Base-by-base conservation (phyloP, 2,797 vertebrate genomes). In the Loriculus beryllinus region DNA sequence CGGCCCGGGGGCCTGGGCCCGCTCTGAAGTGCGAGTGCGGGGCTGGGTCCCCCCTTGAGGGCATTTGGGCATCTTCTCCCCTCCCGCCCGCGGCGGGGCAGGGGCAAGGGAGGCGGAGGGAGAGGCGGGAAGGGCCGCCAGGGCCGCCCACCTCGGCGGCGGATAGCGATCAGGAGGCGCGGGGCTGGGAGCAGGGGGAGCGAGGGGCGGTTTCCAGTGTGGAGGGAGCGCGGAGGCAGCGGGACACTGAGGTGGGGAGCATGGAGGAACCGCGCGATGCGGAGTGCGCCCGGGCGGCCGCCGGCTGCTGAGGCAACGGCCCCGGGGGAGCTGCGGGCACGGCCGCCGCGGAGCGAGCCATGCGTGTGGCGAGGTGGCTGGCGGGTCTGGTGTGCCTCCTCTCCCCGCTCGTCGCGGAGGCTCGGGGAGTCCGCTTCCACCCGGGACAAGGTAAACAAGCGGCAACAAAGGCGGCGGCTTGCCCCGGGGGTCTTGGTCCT, bases 371-470 rank as follows among this genome's bases (percentile, higher is more conserved):
- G 97, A 97, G 98, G 94, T 98, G 98, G 98, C 97, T 98, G 96
- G 92, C 98, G 96, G 98, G 96, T 97, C 98, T 99, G 96, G 97
- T 98, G 97, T 98, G 97, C 98, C 98, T 98, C 92, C 97, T 99
- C 96, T 98, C 98, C 97, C 96, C 98, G 69, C 97, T 99, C 84
- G 94, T 98, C 97, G 69, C 97, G 87, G 97, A 91, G 74, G 97
- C 98, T 43, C 95, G 98, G 97, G 98, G 98, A 80, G 74, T 98
- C 91, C 98, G 97, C 94, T 96, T 99, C 93, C 99, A 99, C 97
- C 99, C 99, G 51, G 98, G 98, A 93, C 99, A 99, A 99, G 99
- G 99, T 99, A 98, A 94, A 86, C 82, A 40, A 42, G 25, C 72
- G 31, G 72, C 68, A 42, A 81, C 82, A 86, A 81, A 88, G 80